Conservation (phyloP, 2,888 invertebrate species). For the Homarus gammarus region DNA sequence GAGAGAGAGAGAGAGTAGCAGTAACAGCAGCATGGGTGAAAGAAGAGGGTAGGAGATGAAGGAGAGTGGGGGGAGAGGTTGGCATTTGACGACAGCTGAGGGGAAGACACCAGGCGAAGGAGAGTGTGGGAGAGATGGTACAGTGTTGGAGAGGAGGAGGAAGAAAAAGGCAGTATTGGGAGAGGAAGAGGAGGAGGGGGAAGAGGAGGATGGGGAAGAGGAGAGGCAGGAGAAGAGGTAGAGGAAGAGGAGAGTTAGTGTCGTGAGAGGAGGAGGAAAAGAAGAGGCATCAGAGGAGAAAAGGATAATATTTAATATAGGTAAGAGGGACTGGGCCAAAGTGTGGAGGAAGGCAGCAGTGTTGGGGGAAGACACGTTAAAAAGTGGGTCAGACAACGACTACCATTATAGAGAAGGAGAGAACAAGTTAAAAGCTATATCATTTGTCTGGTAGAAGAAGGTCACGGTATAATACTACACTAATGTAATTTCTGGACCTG, state of each 20-base stretch:
- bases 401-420: no score
- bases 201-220: background rate
- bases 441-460: no score
- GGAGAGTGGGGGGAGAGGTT: no score
- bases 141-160: background rate
- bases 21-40: background rate
- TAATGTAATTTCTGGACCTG: no score
- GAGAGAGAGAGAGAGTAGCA: background rate
- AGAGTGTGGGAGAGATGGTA: background rate
- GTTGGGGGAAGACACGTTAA: no score
- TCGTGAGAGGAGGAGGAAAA: background rate
- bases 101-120: background rate
- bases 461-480: no score
- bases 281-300: background rate
- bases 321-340: background rate
- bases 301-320: background rate
- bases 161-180: background rate
- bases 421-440: no score
- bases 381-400: no score
- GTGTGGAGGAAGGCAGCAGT: background rate
- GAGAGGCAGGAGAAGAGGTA: background rate
- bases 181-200: background rate
- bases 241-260: background rate
- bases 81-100: no score
- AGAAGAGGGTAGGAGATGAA: background rate